Evolutionary conservation across 2,113 vertebrate species (phyloP).

Genomic region (Rhombomys opimus): DNA sequence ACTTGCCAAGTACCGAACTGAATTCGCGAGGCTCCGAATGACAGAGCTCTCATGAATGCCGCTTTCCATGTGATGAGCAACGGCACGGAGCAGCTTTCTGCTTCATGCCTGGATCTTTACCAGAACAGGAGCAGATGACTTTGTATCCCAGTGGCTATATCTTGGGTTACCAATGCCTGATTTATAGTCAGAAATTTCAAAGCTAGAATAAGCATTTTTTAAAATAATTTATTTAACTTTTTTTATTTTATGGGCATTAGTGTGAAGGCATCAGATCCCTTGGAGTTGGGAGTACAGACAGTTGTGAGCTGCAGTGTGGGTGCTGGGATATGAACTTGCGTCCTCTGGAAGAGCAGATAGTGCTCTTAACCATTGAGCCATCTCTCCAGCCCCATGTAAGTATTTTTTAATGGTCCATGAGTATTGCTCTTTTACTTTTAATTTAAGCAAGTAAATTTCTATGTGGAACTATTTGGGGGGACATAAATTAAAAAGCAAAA

Average conservation of each 20-base stretch:
- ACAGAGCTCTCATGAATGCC: not conserved
- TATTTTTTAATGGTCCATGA: slow-evolving; percentile 59
- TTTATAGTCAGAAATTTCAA: slow-evolving; percentile 59
- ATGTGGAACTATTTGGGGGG: not conserved
- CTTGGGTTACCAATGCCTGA: slow-evolving; percentile 44
- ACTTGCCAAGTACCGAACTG: slow-evolving; percentile 36
- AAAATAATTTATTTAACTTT: no score
- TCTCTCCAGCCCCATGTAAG: no score
- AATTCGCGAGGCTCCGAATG: slow-evolving; percentile 19
- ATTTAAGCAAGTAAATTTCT: not conserved
- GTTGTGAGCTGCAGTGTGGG: no score
- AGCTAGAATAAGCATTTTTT: slow-evolving; percentile 49
- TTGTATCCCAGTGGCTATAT: not conserved
- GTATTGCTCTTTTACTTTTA: not conserved
- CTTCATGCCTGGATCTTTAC: not conserved
- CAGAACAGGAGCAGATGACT: not conserved
- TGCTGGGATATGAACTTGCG: no score
- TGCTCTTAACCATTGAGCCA: no score
- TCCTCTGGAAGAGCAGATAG: no score
- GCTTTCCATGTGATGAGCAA: not conserved
- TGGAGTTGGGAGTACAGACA: no score
- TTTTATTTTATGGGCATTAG: no score
- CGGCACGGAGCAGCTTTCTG: not conserved
- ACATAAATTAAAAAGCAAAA: slow-evolving; percentile 60
- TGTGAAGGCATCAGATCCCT: no score